Base-by-base conservation (phyloP, 35 echinoderm and acorn worm genomes). In the Strongylocentrotus purpuratus region DNA sequence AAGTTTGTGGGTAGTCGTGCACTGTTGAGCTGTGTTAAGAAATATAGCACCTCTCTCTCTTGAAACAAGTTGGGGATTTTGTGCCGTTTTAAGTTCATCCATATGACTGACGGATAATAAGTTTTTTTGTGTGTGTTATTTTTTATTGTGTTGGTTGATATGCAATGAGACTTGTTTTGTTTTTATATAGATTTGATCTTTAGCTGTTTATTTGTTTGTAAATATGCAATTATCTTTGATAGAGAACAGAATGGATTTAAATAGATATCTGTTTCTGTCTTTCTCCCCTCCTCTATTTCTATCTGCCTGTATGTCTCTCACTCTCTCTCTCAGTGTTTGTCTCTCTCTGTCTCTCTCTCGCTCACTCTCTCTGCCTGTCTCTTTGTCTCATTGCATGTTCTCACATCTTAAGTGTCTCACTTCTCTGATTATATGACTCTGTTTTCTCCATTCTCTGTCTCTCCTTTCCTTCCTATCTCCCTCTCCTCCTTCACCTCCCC, bases 141-240 rank as follows among this genome's bases (percentile, higher is more conserved):
- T 78, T 78, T 78, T 78, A 78, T 78, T 89, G 33, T 4, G 33
- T 89, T 89, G 32, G 10, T 45, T 78, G 65, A 78, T 78, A 78
- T 78, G 65, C 65, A 78, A 78, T 78, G 65, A 78, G 22, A 78
- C 65, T n/a, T 15, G 65, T 78, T 78, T 78, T 78, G 22, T 78
- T 78, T 78, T 78, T 78, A 78, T 78, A 78, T 78, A 78, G 65
- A 78, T 78, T 28, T 78, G 65, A 78, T 78, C 65, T 78, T 78
- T 78, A 78, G 65, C 20, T 78, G 20, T 78, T 78, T 78, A 78
- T 78, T 78, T 78, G 65, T 28, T 14, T 78, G 65, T 78, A 78
- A 78, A 78, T 78, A 78, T 78, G 65, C 65, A 78, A 78, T 78
- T 78, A 78, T n/a, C 65, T 78, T 78, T 78, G 65, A 28, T 78